These are phyloP conservation scores for Exaiptasia diaphana DNA, from an alignment of 64 coral and sea anemone species.

Conservation along the genomic window DNA sequence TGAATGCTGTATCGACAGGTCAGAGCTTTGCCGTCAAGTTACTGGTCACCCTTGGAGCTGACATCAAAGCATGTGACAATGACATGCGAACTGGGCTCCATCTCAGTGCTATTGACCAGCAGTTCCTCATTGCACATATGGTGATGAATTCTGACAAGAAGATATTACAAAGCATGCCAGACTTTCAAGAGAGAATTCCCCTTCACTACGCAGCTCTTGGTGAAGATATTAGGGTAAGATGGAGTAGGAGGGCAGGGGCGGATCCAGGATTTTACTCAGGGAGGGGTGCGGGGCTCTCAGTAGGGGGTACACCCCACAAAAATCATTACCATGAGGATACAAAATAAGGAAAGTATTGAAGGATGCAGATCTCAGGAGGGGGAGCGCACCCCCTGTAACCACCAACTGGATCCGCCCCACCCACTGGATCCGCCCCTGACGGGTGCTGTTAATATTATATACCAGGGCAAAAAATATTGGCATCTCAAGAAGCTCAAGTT, in stretches of 20 bases:
- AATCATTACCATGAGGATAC: no score
- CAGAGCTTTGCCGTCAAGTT: constrained; percentile 23
- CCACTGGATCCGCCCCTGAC: no score
- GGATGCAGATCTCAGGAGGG: no score
- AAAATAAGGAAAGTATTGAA: no score
- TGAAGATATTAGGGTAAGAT: constrained; percentile 47
- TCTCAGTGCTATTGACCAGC: constrained; percentile 54
- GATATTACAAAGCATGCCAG: constrained; percentile 18
- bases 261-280: background rate
- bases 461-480: no score
- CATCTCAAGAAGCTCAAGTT: no score
- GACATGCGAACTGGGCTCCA: constrained; percentile 59
- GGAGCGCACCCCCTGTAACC: no score
- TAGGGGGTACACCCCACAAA: no score
- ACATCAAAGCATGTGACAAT: constrained; percentile 61
- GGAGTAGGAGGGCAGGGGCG: background rate
- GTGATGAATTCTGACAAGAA: constrained; percentile 2
- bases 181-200: constrained; percentile 57
- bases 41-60: constrained; percentile 48
- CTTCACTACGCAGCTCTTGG: constrained; percentile 70
- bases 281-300: no score
- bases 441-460: no score
- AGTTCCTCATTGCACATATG: constrained; percentile 45
- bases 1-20: constrained; percentile 59
- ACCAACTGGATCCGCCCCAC: no score